Evolutionary conservation across 2,797 vertebrate genomes (phyloP).

Genomic region (Cuniculus paca): DNA sequence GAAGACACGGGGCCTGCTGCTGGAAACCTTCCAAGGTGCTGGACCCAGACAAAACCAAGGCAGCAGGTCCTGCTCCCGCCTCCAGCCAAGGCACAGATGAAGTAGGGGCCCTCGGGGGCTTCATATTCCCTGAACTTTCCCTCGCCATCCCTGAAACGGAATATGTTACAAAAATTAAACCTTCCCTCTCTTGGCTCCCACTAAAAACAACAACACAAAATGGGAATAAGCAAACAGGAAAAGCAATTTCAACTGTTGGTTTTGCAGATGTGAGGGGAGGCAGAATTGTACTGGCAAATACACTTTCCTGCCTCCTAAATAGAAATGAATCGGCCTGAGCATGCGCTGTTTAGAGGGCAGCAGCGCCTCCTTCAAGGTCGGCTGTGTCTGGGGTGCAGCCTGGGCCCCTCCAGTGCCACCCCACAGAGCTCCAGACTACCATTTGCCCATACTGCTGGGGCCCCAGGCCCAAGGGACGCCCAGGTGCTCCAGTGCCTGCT

Average conservation of each 20-base stretch:
- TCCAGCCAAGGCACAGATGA: neutral
- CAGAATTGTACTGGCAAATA: neutral
- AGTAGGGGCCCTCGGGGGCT: neutral
- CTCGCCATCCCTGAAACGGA: conserved; percentile 3
- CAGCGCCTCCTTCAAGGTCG: neutral
- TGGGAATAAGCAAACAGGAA: neutral
- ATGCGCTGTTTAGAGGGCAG: neutral
- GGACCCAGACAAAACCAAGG: neutral
- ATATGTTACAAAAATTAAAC: neutral
- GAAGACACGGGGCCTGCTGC: neutral
- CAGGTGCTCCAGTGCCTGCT: too few species aligned
- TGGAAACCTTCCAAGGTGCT: neutral
- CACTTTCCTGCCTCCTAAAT: neutral
- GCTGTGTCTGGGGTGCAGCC: neutral
- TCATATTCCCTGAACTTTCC: neutral
- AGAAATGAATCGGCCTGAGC: neutral
- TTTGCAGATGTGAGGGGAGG: conserved; percentile 4
- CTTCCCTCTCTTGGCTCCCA: neutral
- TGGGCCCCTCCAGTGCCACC: too few species aligned
- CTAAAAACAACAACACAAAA: neutral
- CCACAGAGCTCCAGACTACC: neutral
- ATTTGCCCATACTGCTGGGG: neutral
- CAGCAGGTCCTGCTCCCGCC: neutral
- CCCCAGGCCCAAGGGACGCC: neutral
- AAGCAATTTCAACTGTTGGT: neutral